A percentile compares a stretch with the other conserved stretches of the same genome.
Conservation (phyloP, 2,797 vertebrate genomes). For the Danio aesculapii region DNA sequence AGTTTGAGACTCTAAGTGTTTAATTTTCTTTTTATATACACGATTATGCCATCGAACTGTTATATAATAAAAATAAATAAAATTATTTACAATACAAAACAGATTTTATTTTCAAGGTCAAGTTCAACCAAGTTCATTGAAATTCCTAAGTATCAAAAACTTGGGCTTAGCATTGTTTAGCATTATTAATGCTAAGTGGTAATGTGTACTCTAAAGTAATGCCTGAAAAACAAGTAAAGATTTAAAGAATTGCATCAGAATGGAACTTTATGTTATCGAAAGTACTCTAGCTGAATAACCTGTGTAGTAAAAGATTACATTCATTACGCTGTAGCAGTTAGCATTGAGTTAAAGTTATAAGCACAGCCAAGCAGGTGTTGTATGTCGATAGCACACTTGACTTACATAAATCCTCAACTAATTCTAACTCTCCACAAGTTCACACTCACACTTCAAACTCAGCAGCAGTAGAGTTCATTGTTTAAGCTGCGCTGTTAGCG, state of each 20-base stretch:
- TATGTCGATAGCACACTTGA: background rate
- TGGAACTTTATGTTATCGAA: background rate
- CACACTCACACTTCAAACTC: background rate
- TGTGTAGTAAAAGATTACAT: no score
- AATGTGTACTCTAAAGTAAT: background rate
- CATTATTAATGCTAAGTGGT: background rate
- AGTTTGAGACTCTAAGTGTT: no score
- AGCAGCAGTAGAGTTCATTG: constrained; percentile 19
- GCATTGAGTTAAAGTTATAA: background rate
- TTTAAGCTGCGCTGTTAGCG: constrained; percentile 4
- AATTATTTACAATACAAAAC: no score
- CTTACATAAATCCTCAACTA: background rate
- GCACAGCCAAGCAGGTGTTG: background rate
- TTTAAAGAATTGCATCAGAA: background rate
- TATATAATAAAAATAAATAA: no score
- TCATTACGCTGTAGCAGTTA: background rate
- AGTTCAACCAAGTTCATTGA: no score
- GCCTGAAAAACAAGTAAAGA: background rate
- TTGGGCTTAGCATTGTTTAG: no score
- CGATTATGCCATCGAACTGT: no score
- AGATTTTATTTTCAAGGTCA: no score
- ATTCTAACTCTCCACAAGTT: constrained; percentile 8
- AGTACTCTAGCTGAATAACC: background rate
- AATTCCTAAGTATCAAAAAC: no score
- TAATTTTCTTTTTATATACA: no score